These are phyloP conservation scores for Hippocampus mohnikei DNA, from an alignment of 2,113 vertebrate species.

Conservation along the genomic window DNA sequence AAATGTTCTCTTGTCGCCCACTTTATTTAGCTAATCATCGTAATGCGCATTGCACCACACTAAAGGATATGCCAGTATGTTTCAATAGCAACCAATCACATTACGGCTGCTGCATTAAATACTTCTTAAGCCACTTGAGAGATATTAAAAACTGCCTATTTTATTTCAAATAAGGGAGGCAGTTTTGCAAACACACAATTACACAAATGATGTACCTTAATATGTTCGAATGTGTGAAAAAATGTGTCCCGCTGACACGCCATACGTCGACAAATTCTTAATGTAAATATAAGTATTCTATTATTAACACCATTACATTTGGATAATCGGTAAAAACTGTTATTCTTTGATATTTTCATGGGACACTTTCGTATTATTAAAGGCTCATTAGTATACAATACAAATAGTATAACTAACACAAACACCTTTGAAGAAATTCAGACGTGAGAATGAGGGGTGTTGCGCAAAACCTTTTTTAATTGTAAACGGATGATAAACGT, in stretches of 20 bases:
- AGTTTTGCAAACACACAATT: slow-evolving; percentile 12
- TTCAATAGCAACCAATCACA: slow-evolving; percentile 66
- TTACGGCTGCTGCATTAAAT: slow-evolving; percentile 56
- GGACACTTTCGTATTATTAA: no score
- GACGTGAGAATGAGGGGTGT: neutral
- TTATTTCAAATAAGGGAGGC: slow-evolving; percentile 47
- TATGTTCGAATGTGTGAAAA: neutral
- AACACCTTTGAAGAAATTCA: neutral
- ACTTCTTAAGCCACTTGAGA: slow-evolving; percentile 50
- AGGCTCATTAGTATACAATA: no score
- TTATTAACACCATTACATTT: neutral
- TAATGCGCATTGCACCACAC: slow-evolving; percentile 37
- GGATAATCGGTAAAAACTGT: neutral
- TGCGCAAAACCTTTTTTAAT: no score
- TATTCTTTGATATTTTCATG: no score
- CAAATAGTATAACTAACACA: no score
- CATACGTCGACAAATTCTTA: neutral
- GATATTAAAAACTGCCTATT: slow-evolving; percentile 50
- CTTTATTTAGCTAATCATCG: slow-evolving; percentile 55
- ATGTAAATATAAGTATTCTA: neutral
- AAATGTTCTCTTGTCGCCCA: slow-evolving; percentile 40
- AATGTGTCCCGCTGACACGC: neutral
- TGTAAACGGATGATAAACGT: no score
- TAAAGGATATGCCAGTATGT: slow-evolving; percentile 55
- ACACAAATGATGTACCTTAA: neutral